These are phyloP conservation scores for Lonchura striata DNA, from an alignment of 2,113 vertebrate genomes.

Conservation along the genomic window DNA sequence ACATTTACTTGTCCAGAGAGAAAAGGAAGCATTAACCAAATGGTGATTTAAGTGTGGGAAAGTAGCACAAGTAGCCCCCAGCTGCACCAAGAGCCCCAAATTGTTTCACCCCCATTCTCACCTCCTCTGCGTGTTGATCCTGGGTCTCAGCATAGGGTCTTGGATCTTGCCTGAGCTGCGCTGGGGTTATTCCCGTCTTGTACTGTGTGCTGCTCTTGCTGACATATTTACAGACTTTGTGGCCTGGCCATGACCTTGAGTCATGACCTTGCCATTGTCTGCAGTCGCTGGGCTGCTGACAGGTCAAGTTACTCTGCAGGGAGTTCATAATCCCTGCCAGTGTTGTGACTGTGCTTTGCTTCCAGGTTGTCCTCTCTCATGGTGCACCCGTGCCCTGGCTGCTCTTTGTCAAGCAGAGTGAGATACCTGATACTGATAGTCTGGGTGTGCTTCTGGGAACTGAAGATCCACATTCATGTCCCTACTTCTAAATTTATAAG, in stretches of 20 bases:
- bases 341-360: background rate
- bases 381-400: fast-evolving
- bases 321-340: background rate
- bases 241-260: background rate
- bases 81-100: background rate
- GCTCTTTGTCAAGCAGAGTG: background rate
- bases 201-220: background rate
- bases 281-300: background rate
- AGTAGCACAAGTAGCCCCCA: background rate
- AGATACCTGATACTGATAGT: background rate
- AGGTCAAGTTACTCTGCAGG: background rate
- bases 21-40: background rate
- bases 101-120: fast-evolving
- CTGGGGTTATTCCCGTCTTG: fast-evolving
- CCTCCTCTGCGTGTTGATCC: background rate
- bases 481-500: background rate
- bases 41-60: background rate
- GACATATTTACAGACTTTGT: background rate
- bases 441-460: background rate
- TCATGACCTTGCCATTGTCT: background rate
- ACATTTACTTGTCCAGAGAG: background rate
- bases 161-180: background rate
- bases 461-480: background rate
- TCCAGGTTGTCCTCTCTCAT: background rate
- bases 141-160: background rate